A percentile compares a stretch with the other conserved stretches of the same genome.
These are phyloP conservation scores for Aphelenchoides fujianensis DNA, from an alignment of 1,140 invertebrate species.

Conservation along the genomic window DNA sequence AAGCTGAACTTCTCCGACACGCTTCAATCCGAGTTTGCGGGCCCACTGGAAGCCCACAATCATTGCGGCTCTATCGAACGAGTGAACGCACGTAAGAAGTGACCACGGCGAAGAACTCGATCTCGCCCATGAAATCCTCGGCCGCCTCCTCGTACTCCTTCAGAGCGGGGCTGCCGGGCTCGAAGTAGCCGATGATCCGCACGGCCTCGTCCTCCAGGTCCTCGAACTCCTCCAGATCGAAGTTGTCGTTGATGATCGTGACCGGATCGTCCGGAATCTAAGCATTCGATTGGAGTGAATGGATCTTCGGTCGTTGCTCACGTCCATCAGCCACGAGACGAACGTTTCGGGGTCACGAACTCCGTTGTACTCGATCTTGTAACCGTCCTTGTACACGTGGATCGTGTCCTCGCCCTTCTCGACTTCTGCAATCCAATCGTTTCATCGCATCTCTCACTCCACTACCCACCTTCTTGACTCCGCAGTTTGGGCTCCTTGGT, in stretches of 20 bases:
- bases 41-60: constrained; percentile 56
- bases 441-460: too few relatives aligned
- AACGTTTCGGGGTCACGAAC: constrained; percentile 62
- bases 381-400: constrained; percentile 62
- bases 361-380: constrained; percentile 62
- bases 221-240: constrained; percentile 62
- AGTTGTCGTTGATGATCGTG: constrained; percentile 62
- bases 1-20: constrained; percentile 61
- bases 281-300: constrained; percentile 12
- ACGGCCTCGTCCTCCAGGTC: constrained; percentile 59
- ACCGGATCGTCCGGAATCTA: constrained; percentile 62
- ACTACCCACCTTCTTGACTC: constrained; percentile 53
- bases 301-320: constrained; percentile 19
- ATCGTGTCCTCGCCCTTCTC: constrained; percentile 62
- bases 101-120: constrained; percentile 62
- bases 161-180: constrained; percentile 60
- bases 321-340: constrained; percentile 62
- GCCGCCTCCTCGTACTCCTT: constrained; percentile 62
- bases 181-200: constrained; percentile 62
- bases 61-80: background rate
- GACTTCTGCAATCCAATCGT: constrained; percentile 49
- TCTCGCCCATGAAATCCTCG: constrained; percentile 62
- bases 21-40: constrained; percentile 58
- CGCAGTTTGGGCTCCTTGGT: constrained; percentile 55
- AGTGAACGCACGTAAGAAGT: constrained; percentile 52